These are phyloP conservation scores for Danionella dracula DNA, from an alignment of 2,797 vertebrate species.

Conservation along the genomic window DNA sequence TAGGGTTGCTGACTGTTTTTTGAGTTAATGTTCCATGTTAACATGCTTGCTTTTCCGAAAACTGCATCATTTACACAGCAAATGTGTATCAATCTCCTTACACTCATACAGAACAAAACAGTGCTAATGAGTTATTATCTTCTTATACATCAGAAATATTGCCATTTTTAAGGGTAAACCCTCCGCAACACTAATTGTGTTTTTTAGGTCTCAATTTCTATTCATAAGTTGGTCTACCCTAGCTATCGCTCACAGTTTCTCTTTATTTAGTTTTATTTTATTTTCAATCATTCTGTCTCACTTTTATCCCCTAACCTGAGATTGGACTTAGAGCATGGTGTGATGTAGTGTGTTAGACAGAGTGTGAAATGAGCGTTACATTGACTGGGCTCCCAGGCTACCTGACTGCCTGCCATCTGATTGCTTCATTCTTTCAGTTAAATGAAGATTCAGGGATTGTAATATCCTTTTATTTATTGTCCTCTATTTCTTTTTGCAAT, in stretches of 20 bases:
- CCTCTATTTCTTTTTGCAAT: background rate
- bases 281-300: conserved; percentile 3
- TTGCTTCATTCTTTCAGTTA: conserved; percentile 36
- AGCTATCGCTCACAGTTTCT: background rate
- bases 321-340: background rate
- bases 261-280: conserved; percentile 11
- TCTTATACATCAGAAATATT: too few species aligned
- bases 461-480: background rate
- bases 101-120: too few species aligned
- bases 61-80: too few species aligned
- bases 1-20: too few species aligned
- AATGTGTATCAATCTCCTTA: too few species aligned
- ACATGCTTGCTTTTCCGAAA: too few species aligned
- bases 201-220: too few species aligned
- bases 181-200: too few species aligned
- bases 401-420: conserved; percentile 31
- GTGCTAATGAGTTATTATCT: too few species aligned
- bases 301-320: conserved; percentile 2
- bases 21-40: too few species aligned
- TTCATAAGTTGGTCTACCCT: background rate
- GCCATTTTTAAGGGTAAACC: too few species aligned
- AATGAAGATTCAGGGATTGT: conserved; percentile 15
- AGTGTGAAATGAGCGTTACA: conserved; percentile 39
- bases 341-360: conserved; percentile 37
- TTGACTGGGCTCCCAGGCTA: conserved; percentile 36